Evolutionary conservation across 2,797 vertebrate species (phyloP), one percentile per base, ranked within the genome.

Genomic region (Distichodus sexfasciatus): DNA sequence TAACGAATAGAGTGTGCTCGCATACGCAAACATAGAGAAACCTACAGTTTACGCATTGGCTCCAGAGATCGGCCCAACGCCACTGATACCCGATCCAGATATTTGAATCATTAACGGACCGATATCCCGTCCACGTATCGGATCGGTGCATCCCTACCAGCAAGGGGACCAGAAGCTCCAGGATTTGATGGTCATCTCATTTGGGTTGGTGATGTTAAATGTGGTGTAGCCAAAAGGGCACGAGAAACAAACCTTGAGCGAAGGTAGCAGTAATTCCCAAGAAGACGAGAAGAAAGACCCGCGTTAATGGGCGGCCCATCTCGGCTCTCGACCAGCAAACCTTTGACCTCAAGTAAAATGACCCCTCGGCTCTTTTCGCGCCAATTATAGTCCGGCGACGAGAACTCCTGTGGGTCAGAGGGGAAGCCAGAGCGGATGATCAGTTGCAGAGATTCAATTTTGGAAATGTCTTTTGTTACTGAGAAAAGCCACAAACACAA

Each of bases 241-340:
- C 33, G 9, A 63, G 21, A 77, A 67, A 81, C 87, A 62, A 69
- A 93, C 91, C 90, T 86, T 86, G 86, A 77, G 84, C 74, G 54
- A 83, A 71, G 66, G 66, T 74, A 69, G 65, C 28, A 4, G 74
- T 75, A 75, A 89, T 68, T 83, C 77, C 87, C 73, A 87, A 71
- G 29, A 86, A 50, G 63, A 91, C 51, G 47, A 91, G 74, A 74
- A 86, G 59, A 67, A 58, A 65, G 47, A 33, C 62, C 76, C 70
- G 79, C 48, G 57, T 69, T 11, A 76, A 77, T 82, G 87, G 87
- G 82, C 71, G 83, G 61, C 72, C 82, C 80, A 81, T 82, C 64
- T 77, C 59, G 66, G 68, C 75, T 72, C 7, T 68, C 31, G 72
- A 78, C 71, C 70, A 21, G 67, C 69, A 71, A n/a, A 86, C 76